Base-by-base conservation (phyloP, 1,140 invertebrate species). In the Drosophila nasuta region DNA sequence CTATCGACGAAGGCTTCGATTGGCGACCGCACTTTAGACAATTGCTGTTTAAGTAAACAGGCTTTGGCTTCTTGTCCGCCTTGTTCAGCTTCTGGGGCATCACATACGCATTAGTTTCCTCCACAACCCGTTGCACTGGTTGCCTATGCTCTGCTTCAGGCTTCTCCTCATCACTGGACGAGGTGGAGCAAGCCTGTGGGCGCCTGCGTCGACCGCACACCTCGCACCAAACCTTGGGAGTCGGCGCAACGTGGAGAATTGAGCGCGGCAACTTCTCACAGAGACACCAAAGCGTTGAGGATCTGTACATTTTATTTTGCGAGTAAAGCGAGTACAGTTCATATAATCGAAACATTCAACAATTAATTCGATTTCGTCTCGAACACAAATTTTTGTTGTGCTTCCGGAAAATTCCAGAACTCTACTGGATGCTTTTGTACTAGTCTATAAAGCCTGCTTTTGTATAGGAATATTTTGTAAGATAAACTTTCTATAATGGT, bases 291-390 rank as follows among this genome's bases (percentile, higher is more conserved):
- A 54, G 43, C n/a, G 25, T 13, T 25, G 49, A 11, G 0, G 43
- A 38, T 11, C 56, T 59, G 46, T 41, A 7, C 59, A 80, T 70
- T 17, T 78, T 81, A 33, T 70, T 81, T 17, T 67, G 30, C 35
- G 35, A 38, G 76, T 83, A 83, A 1, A 88, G 48, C n/a, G 74
- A 72, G 35, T 89, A 88, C 1, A 88, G 11, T 54, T 89, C 82
- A 62, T 70, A 89, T n/a, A 87, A 80, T 5, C 83, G 83, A 52
- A 87, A 88, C 83, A 87, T 87, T 45, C 48, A 63, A 77, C 60
- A 56, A 51, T 25, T 20, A 62, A 43, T 28, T 52, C 38, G 17
- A 38, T 48, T 17, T 63, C 17, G 7, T 13, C 48, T 38, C 17
- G 2, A 54, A 49, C 17, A 33, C 17, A 20, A 30, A 25, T 54